Evolutionary conservation across 1,140 invertebrate genomes (phyloP).

Genomic region (Cyrtorhinus lividipennis): DNA sequence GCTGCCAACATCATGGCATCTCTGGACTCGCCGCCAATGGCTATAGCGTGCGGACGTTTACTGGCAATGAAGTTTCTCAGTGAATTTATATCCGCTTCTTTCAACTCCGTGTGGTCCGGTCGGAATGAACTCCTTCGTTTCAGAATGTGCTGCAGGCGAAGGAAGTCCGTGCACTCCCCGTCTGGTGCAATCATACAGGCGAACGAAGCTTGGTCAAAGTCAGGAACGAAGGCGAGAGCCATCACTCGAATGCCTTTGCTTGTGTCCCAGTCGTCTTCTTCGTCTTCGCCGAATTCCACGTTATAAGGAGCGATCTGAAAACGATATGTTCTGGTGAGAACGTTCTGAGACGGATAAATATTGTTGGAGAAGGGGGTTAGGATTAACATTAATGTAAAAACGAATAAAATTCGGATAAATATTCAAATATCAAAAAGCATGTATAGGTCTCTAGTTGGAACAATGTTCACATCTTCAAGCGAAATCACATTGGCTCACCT

Average conservation of each 20-base stretch:
- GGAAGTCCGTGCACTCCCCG: conserved; percentile 81
- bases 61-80: conserved; percentile 72
- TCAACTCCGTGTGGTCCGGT: conserved; percentile 52
- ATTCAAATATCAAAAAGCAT: too few relatives aligned
- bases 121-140: conserved; percentile 64
- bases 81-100: conserved; percentile 66
- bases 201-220: conserved; percentile 76
- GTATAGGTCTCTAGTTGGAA: too few relatives aligned
- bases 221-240: conserved; percentile 74
- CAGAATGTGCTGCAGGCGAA: conserved; percentile 70
- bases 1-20: conserved; percentile 73
- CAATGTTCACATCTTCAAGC: too few relatives aligned
- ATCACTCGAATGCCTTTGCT: conserved; percentile 73
- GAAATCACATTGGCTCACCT: conserved; percentile 38
- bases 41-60: conserved; percentile 89
- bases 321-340: background rate
- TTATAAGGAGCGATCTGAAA: conserved; percentile 62
- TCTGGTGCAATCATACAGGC: conserved; percentile 72
- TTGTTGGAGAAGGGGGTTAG: background rate
- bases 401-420: too few relatives aligned
- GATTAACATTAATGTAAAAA: too few relatives aligned
- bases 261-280: conserved; percentile 84
- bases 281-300: conserved; percentile 61
- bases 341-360: background rate
- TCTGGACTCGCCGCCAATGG: conserved; percentile 77